Conservation (phyloP, 2,113 vertebrate species). For the Dascyllus trimaculatus region DNA sequence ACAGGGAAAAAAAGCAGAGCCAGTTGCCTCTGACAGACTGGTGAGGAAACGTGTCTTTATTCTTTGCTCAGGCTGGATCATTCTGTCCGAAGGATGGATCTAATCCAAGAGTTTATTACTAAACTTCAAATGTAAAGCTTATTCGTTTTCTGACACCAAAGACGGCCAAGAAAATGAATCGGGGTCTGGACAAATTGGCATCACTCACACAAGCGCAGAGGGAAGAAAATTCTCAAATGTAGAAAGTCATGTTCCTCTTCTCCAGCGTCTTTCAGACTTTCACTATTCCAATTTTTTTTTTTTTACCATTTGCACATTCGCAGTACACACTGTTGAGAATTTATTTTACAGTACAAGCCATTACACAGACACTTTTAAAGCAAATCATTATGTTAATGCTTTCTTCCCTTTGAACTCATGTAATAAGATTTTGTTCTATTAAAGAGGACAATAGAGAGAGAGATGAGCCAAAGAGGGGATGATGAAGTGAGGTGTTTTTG, state of each 20-base stretch:
- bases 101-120: constrained; percentile 73
- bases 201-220: constrained; percentile 49
- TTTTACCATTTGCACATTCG: constrained; percentile 1
- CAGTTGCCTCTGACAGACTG: constrained; percentile 71
- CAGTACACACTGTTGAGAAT: background rate
- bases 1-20: constrained; percentile 45
- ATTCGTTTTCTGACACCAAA: constrained; percentile 69
- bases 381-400: background rate
- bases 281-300: constrained; percentile 15
- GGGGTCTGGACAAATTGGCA: constrained; percentile 74
- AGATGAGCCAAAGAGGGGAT: background rate
- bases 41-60: constrained; percentile 62
- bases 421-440: constrained; percentile 20
- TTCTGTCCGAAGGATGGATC: constrained; percentile 66
- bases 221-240: constrained; percentile 54
- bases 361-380: constrained; percentile 5
- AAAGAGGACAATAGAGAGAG: background rate
- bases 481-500: constrained; percentile 26
- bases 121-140: constrained; percentile 76
- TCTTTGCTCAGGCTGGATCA: constrained; percentile 59
- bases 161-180: constrained; percentile 73
- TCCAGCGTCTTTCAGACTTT: constrained; percentile 30
- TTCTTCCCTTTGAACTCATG: constrained; percentile 10
- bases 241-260: constrained; percentile 48
- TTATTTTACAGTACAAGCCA: constrained; percentile 21